phyloP scores from a whole-genome alignment of 1,140 invertebrate genomes.

The Caenorhabditis inopinata region DNA sequence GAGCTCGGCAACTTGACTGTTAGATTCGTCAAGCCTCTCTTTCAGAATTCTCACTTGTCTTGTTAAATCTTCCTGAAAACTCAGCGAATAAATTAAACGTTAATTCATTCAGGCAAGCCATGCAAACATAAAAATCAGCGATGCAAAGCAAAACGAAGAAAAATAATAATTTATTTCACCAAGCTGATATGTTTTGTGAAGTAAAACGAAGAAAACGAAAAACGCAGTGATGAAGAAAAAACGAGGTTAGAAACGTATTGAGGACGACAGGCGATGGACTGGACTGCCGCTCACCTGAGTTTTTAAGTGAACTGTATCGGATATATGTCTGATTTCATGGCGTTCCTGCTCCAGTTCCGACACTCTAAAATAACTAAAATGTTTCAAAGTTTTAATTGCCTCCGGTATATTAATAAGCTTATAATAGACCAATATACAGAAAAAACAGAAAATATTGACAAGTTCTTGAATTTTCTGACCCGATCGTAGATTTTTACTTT shows the following conservation, averaged over 20 bases:
- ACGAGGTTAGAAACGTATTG: not conserved
- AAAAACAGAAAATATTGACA: too few relatives aligned
- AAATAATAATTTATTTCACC: conserved; percentile 13
- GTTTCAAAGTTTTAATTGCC: not conserved
- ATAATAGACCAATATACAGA: too few relatives aligned
- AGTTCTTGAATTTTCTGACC: too few relatives aligned
- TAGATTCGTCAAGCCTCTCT: not conserved
- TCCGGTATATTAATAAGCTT: too few relatives aligned
- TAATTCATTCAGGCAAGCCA: not conserved
- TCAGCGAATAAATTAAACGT: not conserved
- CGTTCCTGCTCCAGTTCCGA: conserved; percentile 9
- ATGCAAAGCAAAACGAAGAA: not conserved
- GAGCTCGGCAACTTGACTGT: conserved; percentile 21
- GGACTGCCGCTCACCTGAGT: conserved; percentile 28
- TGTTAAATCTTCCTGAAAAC: conserved; percentile 1
- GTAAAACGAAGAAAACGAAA: not conserved
- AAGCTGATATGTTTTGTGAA: not conserved
- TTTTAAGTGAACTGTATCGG: conserved; percentile 6
- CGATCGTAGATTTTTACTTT: too few relatives aligned
- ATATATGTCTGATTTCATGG: conserved; percentile 7
- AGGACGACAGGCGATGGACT: conserved; percentile 24
- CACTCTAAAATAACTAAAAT: not conserved
- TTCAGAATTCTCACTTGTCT: conserved; percentile 18
- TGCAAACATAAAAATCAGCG: conserved; percentile 23
- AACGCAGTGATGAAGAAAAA: not conserved